These are phyloP conservation scores for Alloscopus bannaensis DNA, from an alignment of 2,888 invertebrate genomes.

Conservation along the genomic window DNA sequence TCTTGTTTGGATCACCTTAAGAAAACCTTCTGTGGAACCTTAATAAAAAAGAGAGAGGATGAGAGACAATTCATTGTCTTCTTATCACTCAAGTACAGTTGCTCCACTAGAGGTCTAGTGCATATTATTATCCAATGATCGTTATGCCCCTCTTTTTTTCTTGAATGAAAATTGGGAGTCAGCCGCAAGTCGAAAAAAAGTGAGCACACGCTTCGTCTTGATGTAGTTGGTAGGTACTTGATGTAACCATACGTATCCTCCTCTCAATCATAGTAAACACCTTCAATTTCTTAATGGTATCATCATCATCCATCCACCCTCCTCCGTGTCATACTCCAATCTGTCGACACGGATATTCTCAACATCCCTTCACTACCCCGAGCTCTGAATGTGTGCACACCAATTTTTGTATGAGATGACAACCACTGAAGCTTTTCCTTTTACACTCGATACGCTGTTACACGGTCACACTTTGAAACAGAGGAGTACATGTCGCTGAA, in stretches of 20 bases:
- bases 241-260: not conserved
- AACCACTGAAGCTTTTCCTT: no score
- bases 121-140: no score
- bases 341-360: no score
- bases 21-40: no score
- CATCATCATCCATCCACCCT: not conserved
- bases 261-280: conserved; percentile 15
- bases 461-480: no score
- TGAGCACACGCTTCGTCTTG: conserved; percentile 16
- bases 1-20: no score
- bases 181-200: conserved; percentile 25
- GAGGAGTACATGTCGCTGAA: no score
- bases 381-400: not conserved
- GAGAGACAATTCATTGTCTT: conserved; percentile 34
- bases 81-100: conserved; percentile 44
- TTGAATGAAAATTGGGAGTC: conserved; percentile 2
- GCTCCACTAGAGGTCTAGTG: conserved; percentile 13
- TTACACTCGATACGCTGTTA: no score
- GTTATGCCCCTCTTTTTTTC: conserved; percentile 14
- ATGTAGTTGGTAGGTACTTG: no score
- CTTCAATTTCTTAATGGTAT: not conserved
- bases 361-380: not conserved
- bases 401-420: no score
- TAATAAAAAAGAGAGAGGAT: no score
- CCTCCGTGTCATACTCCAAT: no score